These are phyloP conservation scores for Andrena flavipes DNA, from an alignment of 2,888 invertebrate species.

Conservation along the genomic window DNA sequence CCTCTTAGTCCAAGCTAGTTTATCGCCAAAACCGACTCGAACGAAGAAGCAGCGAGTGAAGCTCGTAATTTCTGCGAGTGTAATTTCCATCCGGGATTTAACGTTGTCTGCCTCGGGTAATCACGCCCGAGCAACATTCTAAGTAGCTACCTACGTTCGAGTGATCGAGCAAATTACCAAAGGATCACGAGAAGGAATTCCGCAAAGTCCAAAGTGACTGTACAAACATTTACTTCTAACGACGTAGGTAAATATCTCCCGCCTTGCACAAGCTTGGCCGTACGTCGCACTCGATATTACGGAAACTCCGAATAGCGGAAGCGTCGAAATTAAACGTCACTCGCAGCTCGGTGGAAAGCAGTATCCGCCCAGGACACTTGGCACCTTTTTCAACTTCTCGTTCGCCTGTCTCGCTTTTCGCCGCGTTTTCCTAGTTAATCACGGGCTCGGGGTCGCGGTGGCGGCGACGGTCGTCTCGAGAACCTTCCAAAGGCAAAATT, in stretches of 20 bases:
- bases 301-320: constrained; percentile 21
- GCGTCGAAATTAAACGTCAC: constrained; percentile 65
- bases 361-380: constrained; percentile 33
- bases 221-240: constrained; percentile 10
- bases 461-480: too few relatives aligned
- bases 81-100: neutral
- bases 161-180: constrained; percentile 5
- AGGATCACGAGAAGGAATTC: constrained; percentile 1
- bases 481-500: too few relatives aligned
- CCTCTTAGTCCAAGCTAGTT: neutral
- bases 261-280: neutral
- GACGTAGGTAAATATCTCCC: constrained; percentile 28
- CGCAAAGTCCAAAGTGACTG: neutral
- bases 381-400: constrained; percentile 1
- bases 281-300: constrained; percentile 36
- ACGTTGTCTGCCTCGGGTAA: neutral
- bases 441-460: constrained; percentile 4
- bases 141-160: too few relatives aligned
- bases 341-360: constrained; percentile 58
- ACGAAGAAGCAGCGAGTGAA: neutral
- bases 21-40: constrained; percentile 20
- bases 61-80: neutral
- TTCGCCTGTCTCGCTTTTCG: constrained; percentile 14
- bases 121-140: neutral
- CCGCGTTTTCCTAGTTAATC: constrained; percentile 64